Base-by-base conservation (phyloP, 2,888 invertebrate genomes). In the Dione juno region DNA sequence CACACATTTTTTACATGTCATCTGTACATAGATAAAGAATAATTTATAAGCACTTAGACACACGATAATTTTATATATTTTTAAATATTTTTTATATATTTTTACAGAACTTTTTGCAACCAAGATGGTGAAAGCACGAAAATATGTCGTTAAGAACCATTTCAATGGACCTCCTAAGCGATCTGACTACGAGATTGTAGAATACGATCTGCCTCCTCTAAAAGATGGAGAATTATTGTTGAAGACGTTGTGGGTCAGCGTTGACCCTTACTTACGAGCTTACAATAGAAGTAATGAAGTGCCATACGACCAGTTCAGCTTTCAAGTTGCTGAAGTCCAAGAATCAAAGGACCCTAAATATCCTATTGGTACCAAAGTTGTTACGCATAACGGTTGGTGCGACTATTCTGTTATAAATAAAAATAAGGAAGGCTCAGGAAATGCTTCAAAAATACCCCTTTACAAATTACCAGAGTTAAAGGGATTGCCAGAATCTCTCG, bases 321-420 rank as follows among this genome's bases (percentile, higher is more conserved):
- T 73, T 35, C 84, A 84, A 80, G 78, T 84, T 0, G 84, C 78
- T 19, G 54, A 73, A 78, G 94, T 96, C 13, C 82, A 94, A 50
- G 94, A 95, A 74, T 95, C 95, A 54, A 95, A 94, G 77, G 91
- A 95, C 81, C 74, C 87, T 0, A 84, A 93, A 0, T 96, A 85
- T 81, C 95, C 95, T 2, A 93, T 94, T 11, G 95, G 95, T 1
- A 88, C 89, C 70, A 84, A 91, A 76, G 88, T 96, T 7, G 85
- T 95, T 0, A 94, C 93, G 1, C 84, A 93, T 73, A 88, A 94
- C 72, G 96, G 96, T 14, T 96, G 96, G 96, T 77, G 78, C 50
- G 79, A 79, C 43, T 77, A 78, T 11, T 68, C 71, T 16, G 74
- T 77, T 6, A 63, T 71, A n/a, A 67, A 67, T 5, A 66, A 73